phyloP scores from a whole-genome alignment of 2,113 vertebrate species.

The Salminus brasiliensis region DNA sequence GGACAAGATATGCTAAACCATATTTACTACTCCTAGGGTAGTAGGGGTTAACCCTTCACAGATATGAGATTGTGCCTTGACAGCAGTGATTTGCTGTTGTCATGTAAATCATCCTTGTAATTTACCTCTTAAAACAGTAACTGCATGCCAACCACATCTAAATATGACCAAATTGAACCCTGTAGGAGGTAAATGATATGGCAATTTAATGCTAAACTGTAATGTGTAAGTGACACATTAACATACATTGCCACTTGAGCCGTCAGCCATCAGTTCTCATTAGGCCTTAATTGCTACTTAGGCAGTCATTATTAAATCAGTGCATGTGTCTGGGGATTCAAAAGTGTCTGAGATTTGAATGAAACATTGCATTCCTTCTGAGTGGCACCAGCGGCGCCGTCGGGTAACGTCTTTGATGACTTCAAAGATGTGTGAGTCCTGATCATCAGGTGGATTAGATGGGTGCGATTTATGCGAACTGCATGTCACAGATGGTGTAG shows the following conservation, averaged over 20 bases:
- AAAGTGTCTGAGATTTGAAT: not conserved
- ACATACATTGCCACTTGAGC: not conserved
- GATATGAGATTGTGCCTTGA: too few relatives aligned
- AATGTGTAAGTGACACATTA: not conserved
- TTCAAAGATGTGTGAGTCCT: not conserved
- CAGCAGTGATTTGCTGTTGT: not conserved
- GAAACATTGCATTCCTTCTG: not conserved
- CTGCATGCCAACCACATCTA: not conserved
- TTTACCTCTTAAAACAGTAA: not conserved
- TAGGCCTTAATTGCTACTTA: conserved; percentile 2
- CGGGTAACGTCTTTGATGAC: not conserved
- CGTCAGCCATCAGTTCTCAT: conserved; percentile 2
- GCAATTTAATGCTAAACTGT: not conserved
- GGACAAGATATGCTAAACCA: too few relatives aligned
- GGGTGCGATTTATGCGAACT: not conserved
- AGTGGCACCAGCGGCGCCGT: not conserved
- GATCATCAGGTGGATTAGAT: conserved; percentile 4
- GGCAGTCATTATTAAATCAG: not conserved
- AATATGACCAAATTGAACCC: not conserved
- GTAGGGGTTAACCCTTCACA: too few relatives aligned
- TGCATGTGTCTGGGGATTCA: not conserved
- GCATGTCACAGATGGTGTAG: conserved; percentile 18
- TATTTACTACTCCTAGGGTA: too few relatives aligned
- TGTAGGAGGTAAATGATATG: not conserved
- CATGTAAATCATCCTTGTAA: not conserved